Evolutionary conservation across 2,113 vertebrate species (phyloP), one percentile per base, ranked within the genome.

Genomic region (Catharus bicknelli): DNA sequence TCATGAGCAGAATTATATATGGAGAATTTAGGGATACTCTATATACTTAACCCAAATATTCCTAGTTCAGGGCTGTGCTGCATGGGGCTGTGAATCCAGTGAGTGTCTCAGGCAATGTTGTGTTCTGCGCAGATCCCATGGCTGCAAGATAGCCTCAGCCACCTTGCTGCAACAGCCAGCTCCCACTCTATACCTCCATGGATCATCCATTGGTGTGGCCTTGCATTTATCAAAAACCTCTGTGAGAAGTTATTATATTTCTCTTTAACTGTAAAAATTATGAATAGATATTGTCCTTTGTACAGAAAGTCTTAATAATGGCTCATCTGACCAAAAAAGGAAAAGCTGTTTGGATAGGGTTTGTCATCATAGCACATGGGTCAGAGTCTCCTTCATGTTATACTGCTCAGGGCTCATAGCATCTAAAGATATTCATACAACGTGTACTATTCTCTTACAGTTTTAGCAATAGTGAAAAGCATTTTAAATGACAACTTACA

Each of bases 181-280:
- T 57, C 7, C 10, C 36, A 16, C 7, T 18, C 5, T 0, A 0
- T 36, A 21, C 8, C 10, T 2, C 36, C 3, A 0, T 30, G 6
- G 36, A 74, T 23, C 55, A 20, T 10, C 8, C 15, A 43, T 6
- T 1, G 0, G 3, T 38, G 10, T 54, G 26, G 5, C 32, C 8
- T 81, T 64, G 14, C 7, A 18, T 75, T 81, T n/a, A 22, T 40
- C 23, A 54, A 53, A 63, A 61, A 63, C 7, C 0, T 1, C n/a
- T 48, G 5, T 10, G 45, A 74, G 11, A 73, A 38, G 1, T 29
- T 38, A 9, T 38, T 16, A 4, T 29, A 26, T 47, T 78, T 58
- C 38, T 69, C 13, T 69, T 53, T 29, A 62, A 54, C 11, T 30
- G 16, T 27, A 48, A 16, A 68, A 68, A 30, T 22, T 1, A 34